Percentiles rank a stretch among this genome's conserved stretches.
Conservation (phyloP, 2,797 vertebrate species). For the Triplophysa bombifrons region DNA sequence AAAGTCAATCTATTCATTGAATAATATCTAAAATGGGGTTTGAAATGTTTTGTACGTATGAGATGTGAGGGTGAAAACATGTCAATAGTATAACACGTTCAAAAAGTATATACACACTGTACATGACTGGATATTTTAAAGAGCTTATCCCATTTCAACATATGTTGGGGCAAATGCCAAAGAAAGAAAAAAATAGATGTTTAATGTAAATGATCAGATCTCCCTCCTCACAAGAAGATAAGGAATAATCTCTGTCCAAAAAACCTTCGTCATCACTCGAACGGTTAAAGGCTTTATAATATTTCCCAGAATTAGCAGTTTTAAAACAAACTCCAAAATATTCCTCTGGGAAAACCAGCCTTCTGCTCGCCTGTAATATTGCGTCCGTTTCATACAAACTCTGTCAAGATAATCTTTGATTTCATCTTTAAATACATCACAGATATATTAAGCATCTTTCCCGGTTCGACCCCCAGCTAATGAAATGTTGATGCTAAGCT, state of each 20-base stretch:
- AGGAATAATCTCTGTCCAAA: constrained; percentile 38
- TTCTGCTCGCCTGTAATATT: constrained; percentile 49
- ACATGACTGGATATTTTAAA: constrained; percentile 48
- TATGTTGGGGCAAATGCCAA: constrained; percentile 26
- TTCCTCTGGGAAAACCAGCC: constrained; percentile 69
- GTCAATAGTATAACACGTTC: constrained; percentile 50
- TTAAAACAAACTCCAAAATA: constrained; percentile 58
- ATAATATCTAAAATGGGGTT: constrained; percentile 14
- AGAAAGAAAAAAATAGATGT: constrained; percentile 32
- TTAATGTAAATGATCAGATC: constrained; percentile 29
- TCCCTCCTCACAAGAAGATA: constrained; percentile 21
- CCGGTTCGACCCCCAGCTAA: constrained; percentile 30
- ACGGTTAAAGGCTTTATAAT: constrained; percentile 47
- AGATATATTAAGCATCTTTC: constrained; percentile 45
- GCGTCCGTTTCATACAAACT: constrained; percentile 38
- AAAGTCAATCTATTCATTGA: constrained; percentile 15
- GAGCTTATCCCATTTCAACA: constrained; percentile 40
- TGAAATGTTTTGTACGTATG: constrained; percentile 19
- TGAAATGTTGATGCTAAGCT: constrained; percentile 34
- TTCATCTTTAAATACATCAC: constrained; percentile 38
- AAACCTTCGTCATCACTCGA: constrained; percentile 55
- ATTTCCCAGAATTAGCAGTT: constrained; percentile 53
- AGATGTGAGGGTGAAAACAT: constrained; percentile 47
- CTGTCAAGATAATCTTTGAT: constrained; percentile 10
- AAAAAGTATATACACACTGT: constrained; percentile 58